Conservation (phyloP, 53 echinoderm and acorn worm genomes). For the Pentamera pediparva region DNA sequence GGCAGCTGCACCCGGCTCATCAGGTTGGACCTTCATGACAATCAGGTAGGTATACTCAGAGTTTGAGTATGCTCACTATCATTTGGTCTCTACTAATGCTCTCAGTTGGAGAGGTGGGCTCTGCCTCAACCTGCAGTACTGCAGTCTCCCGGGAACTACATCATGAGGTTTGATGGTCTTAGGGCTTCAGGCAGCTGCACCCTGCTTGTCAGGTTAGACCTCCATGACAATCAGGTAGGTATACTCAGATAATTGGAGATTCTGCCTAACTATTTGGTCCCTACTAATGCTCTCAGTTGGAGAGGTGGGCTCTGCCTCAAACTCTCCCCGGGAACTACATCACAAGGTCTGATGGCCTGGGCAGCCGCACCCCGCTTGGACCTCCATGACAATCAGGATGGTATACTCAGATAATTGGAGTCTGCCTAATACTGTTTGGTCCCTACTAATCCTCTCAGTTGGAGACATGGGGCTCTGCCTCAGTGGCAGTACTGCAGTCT, state of each 20-base stretch:
- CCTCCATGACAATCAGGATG: slow-evolving; percentile 82
- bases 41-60: slow-evolving; percentile 58
- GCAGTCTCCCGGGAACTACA: slow-evolving; percentile 86
- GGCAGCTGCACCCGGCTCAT: slow-evolving; percentile 56
- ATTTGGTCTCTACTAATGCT: no score
- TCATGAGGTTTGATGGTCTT: slow-evolving; percentile 65
- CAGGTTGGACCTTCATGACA: slow-evolving; percentile 79
- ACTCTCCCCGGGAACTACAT: slow-evolving; percentile 81
- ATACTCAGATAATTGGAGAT: no score
- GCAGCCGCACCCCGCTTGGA: slow-evolving; percentile 61
- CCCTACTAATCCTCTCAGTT: no score
- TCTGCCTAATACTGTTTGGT: neutral
- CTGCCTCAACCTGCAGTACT: slow-evolving; percentile 58
- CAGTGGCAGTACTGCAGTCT: slow-evolving; percentile 66
- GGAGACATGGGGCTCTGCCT: slow-evolving; percentile 59
- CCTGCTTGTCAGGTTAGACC: slow-evolving; percentile 66
- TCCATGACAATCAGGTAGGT: slow-evolving; percentile 84
- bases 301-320: slow-evolving; percentile 49
- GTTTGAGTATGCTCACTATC: neutral
- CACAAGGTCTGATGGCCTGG: slow-evolving; percentile 61
- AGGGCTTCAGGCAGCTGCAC: slow-evolving; percentile 55
- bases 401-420: neutral
- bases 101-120: slow-evolving; percentile 65
- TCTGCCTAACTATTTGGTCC: no score
- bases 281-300: no score